Percentiles rank a stretch among this genome's conserved stretches.
Conservation (phyloP, 2,797 vertebrate species). For the Sphaeramia orbicularis region DNA sequence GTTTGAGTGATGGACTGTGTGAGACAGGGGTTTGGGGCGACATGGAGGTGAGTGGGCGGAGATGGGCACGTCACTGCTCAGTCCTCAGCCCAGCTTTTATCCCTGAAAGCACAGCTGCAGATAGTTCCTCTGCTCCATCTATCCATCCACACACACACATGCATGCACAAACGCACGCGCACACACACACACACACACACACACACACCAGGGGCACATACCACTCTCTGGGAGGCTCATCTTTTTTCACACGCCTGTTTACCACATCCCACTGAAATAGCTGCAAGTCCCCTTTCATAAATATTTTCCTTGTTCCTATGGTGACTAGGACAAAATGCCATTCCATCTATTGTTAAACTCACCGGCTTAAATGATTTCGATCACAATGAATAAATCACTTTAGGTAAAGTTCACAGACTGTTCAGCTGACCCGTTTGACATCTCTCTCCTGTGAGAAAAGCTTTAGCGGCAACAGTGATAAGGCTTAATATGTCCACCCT, state of each 20-base stretch:
- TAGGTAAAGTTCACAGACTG: conserved; percentile 21
- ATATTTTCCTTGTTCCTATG: conserved; percentile 70
- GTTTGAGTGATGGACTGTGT: conserved; percentile 27
- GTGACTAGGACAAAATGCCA: conserved; percentile 61
- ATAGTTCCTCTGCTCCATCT: conserved; percentile 28
- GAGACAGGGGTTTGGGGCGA: conserved; percentile 23
- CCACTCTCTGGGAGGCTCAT: conserved; percentile 33
- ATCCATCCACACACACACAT: conserved; percentile 23
- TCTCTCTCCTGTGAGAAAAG: conserved; percentile 6
- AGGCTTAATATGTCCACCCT: conserved; percentile 13
- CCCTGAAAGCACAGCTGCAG: conserved; percentile 69
- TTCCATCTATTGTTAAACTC: conserved; percentile 48
- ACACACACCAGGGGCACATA: conserved; percentile 37
- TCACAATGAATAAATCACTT: conserved; percentile 26
- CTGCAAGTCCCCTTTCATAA: conserved; percentile 44
- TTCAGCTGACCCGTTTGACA: conserved; percentile 20
- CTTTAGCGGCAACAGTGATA: conserved; percentile 24
- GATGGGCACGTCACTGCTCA: conserved; percentile 18
- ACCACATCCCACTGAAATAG: conserved; percentile 62
- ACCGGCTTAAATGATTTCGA: conserved; percentile 44
- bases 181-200: conserved; percentile 5
- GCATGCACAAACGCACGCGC: conserved; percentile 19
- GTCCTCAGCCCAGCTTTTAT: conserved; percentile 40
- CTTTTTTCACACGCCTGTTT: conserved; percentile 41
- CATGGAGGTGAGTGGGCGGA: conserved; percentile 1